phyloP scores from a whole-genome alignment of 2,113 vertebrate species.

The Triplophysa tibetana region DNA sequence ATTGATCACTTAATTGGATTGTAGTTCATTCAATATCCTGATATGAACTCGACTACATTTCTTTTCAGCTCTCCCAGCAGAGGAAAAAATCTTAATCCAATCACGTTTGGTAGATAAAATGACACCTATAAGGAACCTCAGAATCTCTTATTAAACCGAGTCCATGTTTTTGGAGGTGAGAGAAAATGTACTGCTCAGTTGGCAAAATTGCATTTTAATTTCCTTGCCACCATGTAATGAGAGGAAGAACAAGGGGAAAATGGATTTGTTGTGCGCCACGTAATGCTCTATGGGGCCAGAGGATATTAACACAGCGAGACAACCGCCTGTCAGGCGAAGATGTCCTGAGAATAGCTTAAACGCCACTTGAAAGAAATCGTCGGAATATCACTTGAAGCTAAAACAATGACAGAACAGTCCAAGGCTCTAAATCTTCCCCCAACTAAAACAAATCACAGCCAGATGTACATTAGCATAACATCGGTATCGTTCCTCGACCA shows the following conservation, averaged over 20 bases:
- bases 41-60: not conserved
- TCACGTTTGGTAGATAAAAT: slow-evolving; percentile 3
- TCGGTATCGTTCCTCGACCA: slow-evolving; percentile 12
- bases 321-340: not conserved
- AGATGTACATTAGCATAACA: slow-evolving; percentile 34
- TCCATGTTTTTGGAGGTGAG: slow-evolving; percentile 5
- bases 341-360: slow-evolving; percentile 25
- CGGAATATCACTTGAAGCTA: not conserved
- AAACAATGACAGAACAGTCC: not conserved
- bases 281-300: slow-evolving; percentile 24
- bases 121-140: not conserved
- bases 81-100: not conserved
- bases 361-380: slow-evolving; percentile 3
- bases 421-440: not conserved
- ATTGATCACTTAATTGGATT: slow-evolving; percentile 25
- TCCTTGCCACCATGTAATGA: slow-evolving; percentile 17
- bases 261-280: slow-evolving; percentile 1
- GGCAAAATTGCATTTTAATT: slow-evolving; percentile 39
- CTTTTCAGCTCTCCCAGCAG: not conserved
- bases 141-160: not conserved
- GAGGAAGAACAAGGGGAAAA: not conserved
- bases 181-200: slow-evolving; percentile 13
- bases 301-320: slow-evolving; percentile 26
- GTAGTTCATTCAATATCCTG: not conserved
- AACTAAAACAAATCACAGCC: not conserved